Conservation (phyloP, 2,797 vertebrate species). For the Tokudaia muenninki region DNA sequence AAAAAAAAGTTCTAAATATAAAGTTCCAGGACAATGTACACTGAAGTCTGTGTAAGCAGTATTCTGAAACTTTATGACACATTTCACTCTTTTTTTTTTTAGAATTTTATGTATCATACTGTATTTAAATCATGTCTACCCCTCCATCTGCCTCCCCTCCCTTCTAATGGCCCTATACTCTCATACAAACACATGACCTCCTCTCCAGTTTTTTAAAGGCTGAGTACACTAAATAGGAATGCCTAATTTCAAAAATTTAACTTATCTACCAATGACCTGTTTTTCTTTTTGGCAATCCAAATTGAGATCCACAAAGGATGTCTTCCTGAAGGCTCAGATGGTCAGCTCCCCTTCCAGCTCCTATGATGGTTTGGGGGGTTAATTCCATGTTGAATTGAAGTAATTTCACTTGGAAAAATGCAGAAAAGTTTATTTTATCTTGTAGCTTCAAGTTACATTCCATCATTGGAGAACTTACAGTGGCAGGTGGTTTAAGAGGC, state of each 20-base stretch:
- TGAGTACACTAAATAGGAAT: neutral
- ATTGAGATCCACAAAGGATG: neutral
- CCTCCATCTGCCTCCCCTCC: neutral
- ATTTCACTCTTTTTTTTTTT: neutral
- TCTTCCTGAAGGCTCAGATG: neutral
- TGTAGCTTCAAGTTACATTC: neutral
- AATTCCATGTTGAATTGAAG: neutral
- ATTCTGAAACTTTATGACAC: neutral
- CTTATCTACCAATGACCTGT: neutral
- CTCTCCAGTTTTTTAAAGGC: neutral
- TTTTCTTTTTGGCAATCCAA: neutral
- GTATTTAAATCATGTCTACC: neutral
- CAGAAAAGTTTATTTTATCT: no score
- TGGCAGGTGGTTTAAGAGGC: no score
- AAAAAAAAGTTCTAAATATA: neutral
- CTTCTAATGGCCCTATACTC: neutral
- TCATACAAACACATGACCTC: neutral
- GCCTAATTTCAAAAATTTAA: neutral
- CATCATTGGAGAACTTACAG: neutral
- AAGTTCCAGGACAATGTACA: neutral
- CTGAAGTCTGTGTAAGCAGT: neutral
- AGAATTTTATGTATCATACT: neutral
- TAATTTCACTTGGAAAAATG: neutral
- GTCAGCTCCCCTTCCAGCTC: neutral
- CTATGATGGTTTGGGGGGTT: neutral